Evolutionary conservation across 2,888 invertebrate genomes (phyloP), one percentile per base, ranked within the genome.

Genomic region (Ophion ventricosus): DNA sequence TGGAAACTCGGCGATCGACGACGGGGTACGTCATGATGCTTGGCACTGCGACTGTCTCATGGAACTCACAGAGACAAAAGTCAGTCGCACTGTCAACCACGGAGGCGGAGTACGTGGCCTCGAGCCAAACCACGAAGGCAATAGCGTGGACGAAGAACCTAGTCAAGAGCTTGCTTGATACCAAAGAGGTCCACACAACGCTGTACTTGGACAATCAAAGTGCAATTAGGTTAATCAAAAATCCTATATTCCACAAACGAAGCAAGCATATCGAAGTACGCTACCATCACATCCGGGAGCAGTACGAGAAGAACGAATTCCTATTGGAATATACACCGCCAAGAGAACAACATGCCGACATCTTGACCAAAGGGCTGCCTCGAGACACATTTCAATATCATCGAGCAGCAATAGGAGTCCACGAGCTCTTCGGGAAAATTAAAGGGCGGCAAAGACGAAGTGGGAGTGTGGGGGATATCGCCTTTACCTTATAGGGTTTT

Each of bases 71-170:
- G 67, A 73, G 84, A 73, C 88, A 88, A 80, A 23, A 72, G 14
- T 67, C 80, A 17, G 90, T 90, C 1, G 85, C 87, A 0, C 67
- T 84, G 0, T 87, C 87, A 2, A 89, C 89, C 0, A 88, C 88
- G 0, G 90, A 90, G 67, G 89, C 90, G 2, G 89, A 91, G 61
- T 88, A 88, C 64, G 84, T 91, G 20, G 89, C 90, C 0, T 88
- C 90, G 10, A 85, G 83, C 29, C 82, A 85, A 29, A 87, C 88
- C 5, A 85, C 85, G 0, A 88, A 87, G 78, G 90, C 90, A 80
- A 70, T 84, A 1, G 57, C 88, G 0, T 89, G 90, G 90, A 61
- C 89, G 25, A 85, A 84, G 23, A 72, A 80, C 57, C 75, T 91
- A 17, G 20, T 90, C 11, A n/a, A 64, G 20, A 87, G 87, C 20